These are phyloP conservation scores for Momotus momota DNA, from an alignment of 2,797 vertebrate species.

Conservation along the genomic window DNA sequence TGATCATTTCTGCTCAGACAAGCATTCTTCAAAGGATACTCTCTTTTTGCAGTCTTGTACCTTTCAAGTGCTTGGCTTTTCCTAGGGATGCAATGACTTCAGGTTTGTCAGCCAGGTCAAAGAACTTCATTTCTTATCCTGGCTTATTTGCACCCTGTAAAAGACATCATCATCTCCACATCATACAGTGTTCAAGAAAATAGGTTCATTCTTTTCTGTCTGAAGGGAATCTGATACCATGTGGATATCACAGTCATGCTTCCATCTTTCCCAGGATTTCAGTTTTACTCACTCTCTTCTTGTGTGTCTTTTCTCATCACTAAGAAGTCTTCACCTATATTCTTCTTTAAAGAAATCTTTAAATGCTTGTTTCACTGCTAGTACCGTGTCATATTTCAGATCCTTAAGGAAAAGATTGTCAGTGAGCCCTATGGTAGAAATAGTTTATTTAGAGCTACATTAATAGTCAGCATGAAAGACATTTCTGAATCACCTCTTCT, in stretches of 20 bases:
- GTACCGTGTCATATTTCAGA: not conserved
- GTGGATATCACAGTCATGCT: not conserved
- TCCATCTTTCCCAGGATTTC: not conserved
- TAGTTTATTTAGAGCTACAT: not conserved
- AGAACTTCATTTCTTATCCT: not conserved
- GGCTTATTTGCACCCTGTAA: not conserved
- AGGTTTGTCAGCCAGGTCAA: not conserved
- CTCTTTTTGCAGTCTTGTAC: not conserved
- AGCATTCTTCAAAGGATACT: not conserved
- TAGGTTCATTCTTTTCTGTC: not conserved
- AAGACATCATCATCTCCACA: not conserved
- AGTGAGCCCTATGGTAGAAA: not conserved
- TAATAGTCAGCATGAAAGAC: not conserved
- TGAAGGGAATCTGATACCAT: not conserved
- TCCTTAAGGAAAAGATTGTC: not conserved
- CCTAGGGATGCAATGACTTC: not conserved
- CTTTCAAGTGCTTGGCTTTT: not conserved
- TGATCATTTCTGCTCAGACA: not conserved
- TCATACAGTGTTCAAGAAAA: not conserved
- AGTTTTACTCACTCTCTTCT: not conserved
- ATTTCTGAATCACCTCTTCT: conserved; percentile 3
- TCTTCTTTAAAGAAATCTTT: not conserved
- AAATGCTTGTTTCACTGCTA: not conserved
- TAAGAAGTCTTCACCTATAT: not conserved
- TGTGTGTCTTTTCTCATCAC: not conserved